Evolutionary conservation across 2,113 vertebrate genomes (phyloP).

Genomic region (Hemibagrus wyckioides): DNA sequence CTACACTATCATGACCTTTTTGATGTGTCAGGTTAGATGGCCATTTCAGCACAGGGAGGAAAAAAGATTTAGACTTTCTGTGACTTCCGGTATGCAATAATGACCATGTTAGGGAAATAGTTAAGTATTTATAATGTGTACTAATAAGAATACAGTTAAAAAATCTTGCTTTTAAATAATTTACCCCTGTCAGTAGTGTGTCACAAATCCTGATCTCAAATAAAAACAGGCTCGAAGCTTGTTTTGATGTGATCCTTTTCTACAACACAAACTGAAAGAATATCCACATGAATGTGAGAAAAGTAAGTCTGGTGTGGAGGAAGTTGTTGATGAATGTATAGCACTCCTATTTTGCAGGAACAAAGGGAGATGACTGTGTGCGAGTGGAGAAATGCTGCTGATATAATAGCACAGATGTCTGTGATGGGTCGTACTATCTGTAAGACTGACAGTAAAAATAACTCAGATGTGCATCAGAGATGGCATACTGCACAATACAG

Average conservation of each 20-base stretch:
- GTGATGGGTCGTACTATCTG: neutral
- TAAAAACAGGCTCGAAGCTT: too few relatives aligned
- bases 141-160: neutral
- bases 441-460: constrained; percentile 19
- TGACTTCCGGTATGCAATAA: neutral
- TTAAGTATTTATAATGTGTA: too few relatives aligned
- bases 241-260: constrained; percentile 21
- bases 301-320: constrained; percentile 14
- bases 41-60: neutral
- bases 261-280: neutral
- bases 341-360: constrained; percentile 24
- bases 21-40: constrained; percentile 1
- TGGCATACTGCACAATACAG: neutral
- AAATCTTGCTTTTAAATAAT: neutral
- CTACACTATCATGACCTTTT: constrained; percentile 2
- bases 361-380: constrained; percentile 18
- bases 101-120: neutral
- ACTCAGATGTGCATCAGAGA: neutral
- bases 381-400: constrained; percentile 18
- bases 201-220: neutral
- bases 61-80: neutral
- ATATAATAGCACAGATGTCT: constrained; percentile 44
- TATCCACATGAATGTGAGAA: constrained; percentile 7
- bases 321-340: constrained; percentile 33
- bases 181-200: too few relatives aligned